A percentile compares a stretch with the other conserved stretches of the same genome.
Conservation (phyloP, 2,888 invertebrate genomes). For the Harpalus rufipes region DNA sequence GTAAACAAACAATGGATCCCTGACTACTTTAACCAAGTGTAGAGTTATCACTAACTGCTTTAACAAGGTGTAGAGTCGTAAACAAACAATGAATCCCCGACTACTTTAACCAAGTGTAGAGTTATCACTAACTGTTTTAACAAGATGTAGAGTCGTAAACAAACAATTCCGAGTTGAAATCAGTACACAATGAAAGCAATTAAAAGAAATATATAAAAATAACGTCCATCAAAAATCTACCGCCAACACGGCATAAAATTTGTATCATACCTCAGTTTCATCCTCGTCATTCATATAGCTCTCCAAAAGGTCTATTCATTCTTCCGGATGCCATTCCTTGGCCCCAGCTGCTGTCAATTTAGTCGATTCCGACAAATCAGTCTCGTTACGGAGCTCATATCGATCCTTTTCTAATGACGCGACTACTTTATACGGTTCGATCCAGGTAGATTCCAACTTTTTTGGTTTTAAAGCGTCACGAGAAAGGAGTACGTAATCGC, state of each 20-base stretch:
- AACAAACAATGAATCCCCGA: too few relatives aligned
- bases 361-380: slow-evolving; percentile 12
- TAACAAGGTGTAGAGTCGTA: too few relatives aligned
- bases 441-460: slow-evolving; percentile 6
- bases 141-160: too few relatives aligned
- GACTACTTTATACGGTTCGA: slow-evolving; percentile 10
- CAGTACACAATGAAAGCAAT: too few relatives aligned
- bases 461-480: background rate
- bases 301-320: slow-evolving; percentile 17
- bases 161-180: too few relatives aligned
- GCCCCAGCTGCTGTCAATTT: slow-evolving; percentile 11
- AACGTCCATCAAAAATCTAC: background rate
- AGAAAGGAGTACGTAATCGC: slow-evolving; percentile 10
- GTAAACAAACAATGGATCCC: too few relatives aligned
- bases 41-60: too few relatives aligned
- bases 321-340: slow-evolving; percentile 26
- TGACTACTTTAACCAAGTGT: too few relatives aligned
- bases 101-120: too few relatives aligned
- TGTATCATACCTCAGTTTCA: slow-evolving; percentile 10
- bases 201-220: too few relatives aligned
- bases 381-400: slow-evolving; percentile 17
- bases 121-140: too few relatives aligned
- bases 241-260: slow-evolving; percentile 23
- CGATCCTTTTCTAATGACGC: background rate
- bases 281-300: slow-evolving; percentile 21